Evolutionary conservation across 1,140 invertebrate species (phyloP).

Genomic region (Procambarus clarkii): DNA sequence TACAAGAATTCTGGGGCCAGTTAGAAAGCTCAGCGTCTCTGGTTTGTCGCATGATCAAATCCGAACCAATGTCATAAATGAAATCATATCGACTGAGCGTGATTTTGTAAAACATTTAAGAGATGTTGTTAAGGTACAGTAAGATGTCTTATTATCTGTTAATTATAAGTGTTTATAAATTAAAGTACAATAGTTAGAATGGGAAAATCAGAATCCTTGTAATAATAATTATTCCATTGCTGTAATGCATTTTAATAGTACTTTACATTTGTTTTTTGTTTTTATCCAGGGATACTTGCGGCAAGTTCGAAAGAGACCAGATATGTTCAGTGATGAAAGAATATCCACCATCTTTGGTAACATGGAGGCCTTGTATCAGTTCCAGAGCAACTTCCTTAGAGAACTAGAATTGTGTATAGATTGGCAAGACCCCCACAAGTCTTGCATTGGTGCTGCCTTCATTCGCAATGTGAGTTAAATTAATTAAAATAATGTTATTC

Average conservation of each 20-base stretch:
- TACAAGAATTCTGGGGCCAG: conserved; percentile 74
- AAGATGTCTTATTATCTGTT: not conserved
- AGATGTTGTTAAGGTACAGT: conserved; percentile 82
- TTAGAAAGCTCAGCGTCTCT: conserved; percentile 76
- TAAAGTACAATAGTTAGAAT: no score
- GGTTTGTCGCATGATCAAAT: conserved; percentile 83
- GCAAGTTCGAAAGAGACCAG: conserved; percentile 83
- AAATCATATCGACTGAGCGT: conserved; percentile 86
- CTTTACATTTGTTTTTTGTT: not conserved
- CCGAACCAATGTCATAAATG: conserved; percentile 86
- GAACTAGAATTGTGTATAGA: conserved; percentile 83
- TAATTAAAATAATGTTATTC: not conserved
- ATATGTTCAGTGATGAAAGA: conserved; percentile 86
- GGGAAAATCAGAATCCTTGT: no score
- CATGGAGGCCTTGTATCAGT: conserved; percentile 84
- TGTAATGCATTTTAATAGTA: no score
- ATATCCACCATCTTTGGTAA: conserved; percentile 88
- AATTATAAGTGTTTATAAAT: no score
- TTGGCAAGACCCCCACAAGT: conserved; percentile 82
- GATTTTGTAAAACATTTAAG: conserved; percentile 88
- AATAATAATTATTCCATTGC: no score
- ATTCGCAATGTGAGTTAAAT: conserved; percentile 82
- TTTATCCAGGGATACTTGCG: conserved; percentile 83
- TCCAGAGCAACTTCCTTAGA: conserved; percentile 84
- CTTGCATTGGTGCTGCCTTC: conserved; percentile 85